Conservation (phyloP, 2,113 vertebrate species). For the Albula glossodonta region DNA sequence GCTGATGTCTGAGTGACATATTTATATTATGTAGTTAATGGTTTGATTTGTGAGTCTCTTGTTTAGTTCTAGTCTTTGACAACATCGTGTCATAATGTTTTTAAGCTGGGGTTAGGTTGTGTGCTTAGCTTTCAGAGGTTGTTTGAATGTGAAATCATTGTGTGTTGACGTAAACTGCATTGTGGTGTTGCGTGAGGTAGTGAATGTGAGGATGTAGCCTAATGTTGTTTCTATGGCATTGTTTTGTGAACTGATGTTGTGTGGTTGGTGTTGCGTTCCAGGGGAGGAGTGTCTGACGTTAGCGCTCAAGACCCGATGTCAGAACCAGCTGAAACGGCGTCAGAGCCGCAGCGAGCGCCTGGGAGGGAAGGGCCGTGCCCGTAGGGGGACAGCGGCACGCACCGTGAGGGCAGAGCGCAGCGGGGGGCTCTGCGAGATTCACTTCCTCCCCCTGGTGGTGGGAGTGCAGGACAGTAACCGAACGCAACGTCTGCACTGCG, state of each 20-base stretch:
- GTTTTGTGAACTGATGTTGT: not conserved
- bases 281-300: constrained; percentile 74
- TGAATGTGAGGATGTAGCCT: not conserved
- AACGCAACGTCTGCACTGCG: constrained; percentile 72
- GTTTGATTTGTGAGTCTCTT: not conserved
- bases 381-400: constrained; percentile 20
- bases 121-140: too few relatives aligned
- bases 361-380: constrained; percentile 42
- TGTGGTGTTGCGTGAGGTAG: not conserved
- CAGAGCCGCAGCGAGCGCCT: constrained; percentile 60
- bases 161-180: too few relatives aligned
- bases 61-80: not conserved
- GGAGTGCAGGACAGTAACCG: constrained; percentile 63
- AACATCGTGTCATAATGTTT: not conserved
- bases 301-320: constrained; percentile 72
- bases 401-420: constrained; percentile 42
- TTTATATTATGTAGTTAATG: not conserved
- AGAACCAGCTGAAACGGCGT: constrained; percentile 73
- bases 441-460: constrained; percentile 74
- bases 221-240: not conserved
- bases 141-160: too few relatives aligned
- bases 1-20: not conserved
- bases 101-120: too few relatives aligned
- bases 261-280: constrained; percentile 31
- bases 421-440: constrained; percentile 69